Base-by-base conservation (phyloP, 2,888 invertebrate genomes). In the Lobophora halterata region DNA sequence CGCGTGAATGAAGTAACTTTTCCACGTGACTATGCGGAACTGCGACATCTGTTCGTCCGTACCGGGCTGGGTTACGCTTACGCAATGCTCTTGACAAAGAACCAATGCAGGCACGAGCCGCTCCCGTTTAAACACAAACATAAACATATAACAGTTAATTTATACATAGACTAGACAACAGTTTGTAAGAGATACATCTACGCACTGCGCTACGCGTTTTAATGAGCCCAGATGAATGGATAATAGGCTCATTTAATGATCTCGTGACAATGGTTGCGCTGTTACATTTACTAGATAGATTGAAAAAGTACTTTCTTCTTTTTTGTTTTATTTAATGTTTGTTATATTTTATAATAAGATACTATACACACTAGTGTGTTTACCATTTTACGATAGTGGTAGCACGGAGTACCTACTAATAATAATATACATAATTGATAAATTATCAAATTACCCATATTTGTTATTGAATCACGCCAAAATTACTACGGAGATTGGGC, bases 1-100 rank as follows among this genome's bases (percentile, higher is more conserved):
- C 24, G 10, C 25, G 25, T 35, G 34, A 35, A 35, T 35, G 27
- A 20, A 35, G 27, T 5, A 21, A 24, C 35, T 33, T 18, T 33
- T 9, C 12, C 17, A 10, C 5, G 20, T 26, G 26, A 24, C 13
- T 26, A 37, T 29, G 25, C 37, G 43, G 43, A 37, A 43, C 16
- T 24, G 21, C 27, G 43, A 42, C 42, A 42, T 42, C 28, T 31
- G 41, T 13, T 20, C 8, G 8, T 21, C 16, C n/a, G n/a, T n/a
- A n/a, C n/a, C n/a, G n/a, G n/a, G n/a, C n/a, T n/a, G n/a, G n/a
- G n/a, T n/a, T 11, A 11, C 3, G 25, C 29, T 43, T 43, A 26
- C 50, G 50, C 37, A 51, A 59, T 39, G 55, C 13, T 50, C 51
- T 35, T 52, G 53, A 61, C 53, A 59, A 44, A 55, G 51, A 33